Base-by-base conservation (phyloP, 2,888 invertebrate genomes). In the Amiota mariae region DNA sequence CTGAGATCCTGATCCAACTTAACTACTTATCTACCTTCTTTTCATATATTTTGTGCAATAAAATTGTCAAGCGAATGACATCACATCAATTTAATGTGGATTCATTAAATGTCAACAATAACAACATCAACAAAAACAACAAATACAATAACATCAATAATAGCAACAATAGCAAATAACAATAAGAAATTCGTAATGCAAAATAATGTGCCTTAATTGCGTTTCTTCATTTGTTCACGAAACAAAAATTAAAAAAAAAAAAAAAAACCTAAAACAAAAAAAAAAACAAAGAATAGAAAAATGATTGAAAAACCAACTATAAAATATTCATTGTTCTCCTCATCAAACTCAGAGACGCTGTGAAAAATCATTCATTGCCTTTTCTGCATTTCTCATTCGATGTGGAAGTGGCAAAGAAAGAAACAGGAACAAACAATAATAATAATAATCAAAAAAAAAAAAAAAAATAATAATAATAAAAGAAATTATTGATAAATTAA, bases 101-200 rank as follows among this genome's bases (percentile, higher is more conserved):
- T 12, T 64, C 64, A 61, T 18, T 47, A 56, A n/a, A 46, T 71
- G 20, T 10, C 49, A 59, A 72, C 63, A 18, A 68, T 56, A 71
- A 71, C 20, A 12, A 72, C 54, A 61, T 63, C 51, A 73, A 63
- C 68, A 70, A 78, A 46, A 72, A 71, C 20, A 54, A 8, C n/a
- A 54, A n/a, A n/a, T n/a, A n/a, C n/a, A n/a, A n/a, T n/a, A n/a
- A n/a, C n/a, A n/a, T n/a, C n/a, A n/a, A 54, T 54, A 54, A 54
- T 59, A 36, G 11, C 49, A 64, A 72, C 59, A 15, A 67, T 59
- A 71, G 68, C 24, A 59, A 64, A 71, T 56, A 73, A 61, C 71
- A 71, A 78, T 36, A 71, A 71, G 61, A 20, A 72, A 20, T 18
- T 51, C 61, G 49, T 63, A 63, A 64, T 72, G 47, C 20, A 54